Percentiles rank a stretch among this genome's conserved stretches.
phyloP scores from a whole-genome alignment of 2,113 vertebrate species.

The Sitta europaea region DNA sequence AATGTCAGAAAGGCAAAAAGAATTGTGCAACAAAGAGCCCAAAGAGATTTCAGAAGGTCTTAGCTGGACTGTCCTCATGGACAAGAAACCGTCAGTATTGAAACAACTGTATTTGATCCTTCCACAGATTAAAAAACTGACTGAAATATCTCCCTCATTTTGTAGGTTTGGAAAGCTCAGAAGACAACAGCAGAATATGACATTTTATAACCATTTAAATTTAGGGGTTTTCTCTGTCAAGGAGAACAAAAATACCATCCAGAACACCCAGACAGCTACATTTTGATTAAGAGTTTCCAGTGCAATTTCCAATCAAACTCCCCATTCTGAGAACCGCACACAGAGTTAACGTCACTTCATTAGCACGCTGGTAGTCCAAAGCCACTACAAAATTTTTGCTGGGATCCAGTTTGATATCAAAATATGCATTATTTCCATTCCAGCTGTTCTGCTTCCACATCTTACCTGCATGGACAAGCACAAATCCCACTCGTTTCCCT shows the following conservation, averaged over 20 bases:
- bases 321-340: not conserved
- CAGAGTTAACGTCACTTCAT: not conserved
- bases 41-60: not conserved
- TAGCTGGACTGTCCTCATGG: not conserved
- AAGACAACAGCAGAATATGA: not conserved
- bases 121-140: not conserved
- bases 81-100: not conserved
- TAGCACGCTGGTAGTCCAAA: not conserved
- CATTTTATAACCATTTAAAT: not conserved
- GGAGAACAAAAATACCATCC: not conserved
- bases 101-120: not conserved
- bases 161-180: not conserved
- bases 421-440: not conserved
- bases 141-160: not conserved
- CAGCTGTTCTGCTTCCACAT: not conserved
- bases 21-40: not conserved
- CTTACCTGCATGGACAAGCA: conserved; percentile 97
- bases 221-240: not conserved
- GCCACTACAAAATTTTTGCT: not conserved
- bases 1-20: not conserved
- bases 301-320: not conserved
- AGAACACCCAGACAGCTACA: not conserved
- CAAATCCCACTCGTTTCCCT: conserved; percentile 86
- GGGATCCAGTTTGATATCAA: not conserved
- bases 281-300: not conserved